Conservation (phyloP, 1,140 invertebrate species). For the Diploscapter pachys region DNA sequence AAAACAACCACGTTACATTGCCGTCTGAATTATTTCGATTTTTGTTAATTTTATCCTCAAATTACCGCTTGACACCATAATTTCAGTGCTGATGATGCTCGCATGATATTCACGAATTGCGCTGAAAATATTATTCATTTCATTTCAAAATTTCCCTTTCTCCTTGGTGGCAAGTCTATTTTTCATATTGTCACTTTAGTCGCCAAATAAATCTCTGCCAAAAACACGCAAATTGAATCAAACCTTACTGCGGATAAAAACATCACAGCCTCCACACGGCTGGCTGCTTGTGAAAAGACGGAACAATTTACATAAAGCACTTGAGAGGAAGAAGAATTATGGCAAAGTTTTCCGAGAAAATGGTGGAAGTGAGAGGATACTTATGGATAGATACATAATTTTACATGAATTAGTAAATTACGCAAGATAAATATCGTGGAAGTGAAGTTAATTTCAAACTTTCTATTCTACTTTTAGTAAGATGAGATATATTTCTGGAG, state of each 20-base stretch:
- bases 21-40: slow-evolving; percentile 47
- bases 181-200: neutral
- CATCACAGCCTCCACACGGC: neutral
- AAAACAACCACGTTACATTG: slow-evolving; percentile 65
- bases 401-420: no score
- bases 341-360: no score
- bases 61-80: slow-evolving; percentile 58
- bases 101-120: slow-evolving; percentile 46
- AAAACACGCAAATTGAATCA: neutral
- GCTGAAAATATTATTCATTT: slow-evolving; percentile 30
- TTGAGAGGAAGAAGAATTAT: neutral
- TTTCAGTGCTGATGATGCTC: slow-evolving; percentile 59
- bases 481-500: no score
- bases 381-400: no score
- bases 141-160: neutral
- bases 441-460: no score
- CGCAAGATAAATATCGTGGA: no score
- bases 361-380: no score
- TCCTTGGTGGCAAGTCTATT: no score
- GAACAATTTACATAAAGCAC: neutral
- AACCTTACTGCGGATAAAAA: neutral
- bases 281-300: neutral
- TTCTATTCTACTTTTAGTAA: no score
- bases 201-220: neutral
- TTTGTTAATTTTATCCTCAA: no score